Base-by-base conservation (phyloP, 2,113 vertebrate species). In the Eptesicus fuscus region DNA sequence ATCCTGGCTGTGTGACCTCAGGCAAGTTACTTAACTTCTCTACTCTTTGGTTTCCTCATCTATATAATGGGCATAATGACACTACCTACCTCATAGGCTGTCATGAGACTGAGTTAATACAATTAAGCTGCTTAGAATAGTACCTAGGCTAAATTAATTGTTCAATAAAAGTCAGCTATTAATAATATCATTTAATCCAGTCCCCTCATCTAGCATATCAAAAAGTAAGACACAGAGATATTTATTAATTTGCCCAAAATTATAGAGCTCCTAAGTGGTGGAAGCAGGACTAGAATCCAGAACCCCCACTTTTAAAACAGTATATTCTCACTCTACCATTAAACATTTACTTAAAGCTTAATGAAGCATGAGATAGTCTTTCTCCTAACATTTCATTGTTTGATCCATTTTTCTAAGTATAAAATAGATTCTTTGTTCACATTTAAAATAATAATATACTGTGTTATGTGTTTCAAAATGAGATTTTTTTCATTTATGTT, bases 291-390 rank as follows among this genome's bases (percentile, higher is more conserved):
- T 53, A 92, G 76, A 85, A 93, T n/a, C 7, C 5, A 80, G 85
- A 77, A 23, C 23, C 63, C 53, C 47, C 77, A 89, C 56, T 95
- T 86, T 87, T 80, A 53, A 92, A 95, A 95, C 25, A 61, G 16
- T 47, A 53, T 70, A 18, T 88, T 95, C 65, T 84, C 44, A 74
- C 61, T 53, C 22, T 76, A 44, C 23, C 35, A 88, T 84, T 82
- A 84, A 90, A 76, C 14, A 80, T 44, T n/a, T 69, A 88, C 47
- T 90, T 70, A 93, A 78, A 63, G 23, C 16, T 84, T 79, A 95
- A 86, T 56, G 93, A 59, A 83, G 25, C 5, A 56, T 23, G 18
- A 42, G 7, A 69, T 2, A 82, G 30, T 44, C 47, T 71, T 44
- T 76, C 35, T 90, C 17, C 20, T 88, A 74, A 88, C 42, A 89